These are phyloP conservation scores for Phrynocephalus forsythii DNA, from an alignment of 2,797 vertebrate species.

Conservation along the genomic window DNA sequence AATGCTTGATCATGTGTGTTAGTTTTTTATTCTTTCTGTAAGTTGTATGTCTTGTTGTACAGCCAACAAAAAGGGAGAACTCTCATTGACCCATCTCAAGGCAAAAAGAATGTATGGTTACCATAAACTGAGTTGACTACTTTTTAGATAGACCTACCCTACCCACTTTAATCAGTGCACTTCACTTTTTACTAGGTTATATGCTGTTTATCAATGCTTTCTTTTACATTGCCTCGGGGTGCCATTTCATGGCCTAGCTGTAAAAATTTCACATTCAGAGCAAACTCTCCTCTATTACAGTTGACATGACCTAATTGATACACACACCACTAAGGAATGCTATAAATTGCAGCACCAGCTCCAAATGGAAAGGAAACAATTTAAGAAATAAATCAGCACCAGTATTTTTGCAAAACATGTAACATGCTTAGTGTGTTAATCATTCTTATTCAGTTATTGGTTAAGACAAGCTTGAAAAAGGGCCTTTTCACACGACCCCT, in stretches of 20 bases:
- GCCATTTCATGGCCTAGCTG: slow-evolving; percentile 72
- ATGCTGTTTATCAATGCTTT: slow-evolving; percentile 64
- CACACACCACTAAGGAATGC: slow-evolving; percentile 75
- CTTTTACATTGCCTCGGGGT: slow-evolving; percentile 64
- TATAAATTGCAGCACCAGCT: slow-evolving; percentile 75
- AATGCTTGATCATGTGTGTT: neutral
- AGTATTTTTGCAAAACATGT: slow-evolving; percentile 51
- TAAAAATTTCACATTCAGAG: slow-evolving; percentile 79
- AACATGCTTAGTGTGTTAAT: slow-evolving; percentile 47
- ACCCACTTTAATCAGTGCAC: slow-evolving; percentile 69
- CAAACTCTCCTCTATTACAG: slow-evolving; percentile 77
- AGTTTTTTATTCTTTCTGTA: neutral
- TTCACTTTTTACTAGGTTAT: slow-evolving; percentile 55
- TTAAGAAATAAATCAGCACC: slow-evolving; percentile 71
- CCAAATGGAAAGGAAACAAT: slow-evolving; percentile 71
- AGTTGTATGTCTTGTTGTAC: slow-evolving; percentile 21
- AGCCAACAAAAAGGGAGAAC: slow-evolving; percentile 26
- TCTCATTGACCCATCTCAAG: slow-evolving; percentile 47
- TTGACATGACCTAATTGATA: slow-evolving; percentile 80
- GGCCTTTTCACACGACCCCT: no score
- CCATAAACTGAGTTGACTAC: slow-evolving; percentile 67
- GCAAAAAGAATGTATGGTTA: slow-evolving; percentile 67
- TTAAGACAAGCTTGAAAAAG: slow-evolving; percentile 58
- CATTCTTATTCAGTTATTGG: slow-evolving; percentile 48
- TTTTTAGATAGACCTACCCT: slow-evolving; percentile 60